Evolutionary conservation across 2,888 invertebrate species (phyloP).

Genomic region (Drosophila austrosaltans): DNA sequence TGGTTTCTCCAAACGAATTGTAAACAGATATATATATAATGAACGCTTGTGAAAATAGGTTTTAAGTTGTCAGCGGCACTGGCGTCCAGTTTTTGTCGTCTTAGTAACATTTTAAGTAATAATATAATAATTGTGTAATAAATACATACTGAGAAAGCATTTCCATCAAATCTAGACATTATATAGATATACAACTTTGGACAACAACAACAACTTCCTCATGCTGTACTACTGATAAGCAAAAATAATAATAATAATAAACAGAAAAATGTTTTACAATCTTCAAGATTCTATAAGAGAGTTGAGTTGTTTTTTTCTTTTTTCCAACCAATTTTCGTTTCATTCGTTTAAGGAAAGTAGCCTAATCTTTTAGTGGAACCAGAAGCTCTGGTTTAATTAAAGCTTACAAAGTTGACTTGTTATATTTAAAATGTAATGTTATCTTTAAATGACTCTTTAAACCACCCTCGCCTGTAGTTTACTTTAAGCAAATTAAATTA

Average conservation of each 20-base stretch:
- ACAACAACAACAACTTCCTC: conserved; percentile 37
- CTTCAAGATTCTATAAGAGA: too few species aligned
- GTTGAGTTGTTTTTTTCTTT: too few species aligned
- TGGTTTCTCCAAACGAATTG: conserved; percentile 35
- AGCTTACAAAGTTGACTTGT: too few species aligned
- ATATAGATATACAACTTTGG: background rate
- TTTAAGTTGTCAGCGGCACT: conserved; percentile 66
- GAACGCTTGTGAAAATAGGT: conserved; percentile 66
- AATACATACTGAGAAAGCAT: conserved; percentile 28
- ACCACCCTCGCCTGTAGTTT: conserved; percentile 5
- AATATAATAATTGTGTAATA: conserved; percentile 48
- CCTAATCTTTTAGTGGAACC: too few species aligned
- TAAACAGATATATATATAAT: conserved; percentile 64
- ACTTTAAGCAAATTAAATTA: conserved; percentile 68
- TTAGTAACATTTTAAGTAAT: conserved; percentile 70
- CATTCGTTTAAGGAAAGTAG: too few species aligned
- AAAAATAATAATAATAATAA: conserved; percentile 53
- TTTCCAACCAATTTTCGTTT: too few species aligned
- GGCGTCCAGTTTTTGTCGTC: conserved; percentile 52
- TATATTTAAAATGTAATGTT: background rate
- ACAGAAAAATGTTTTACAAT: background rate
- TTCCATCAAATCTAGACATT: background rate
- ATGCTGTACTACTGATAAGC: conserved; percentile 7
- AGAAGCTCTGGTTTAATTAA: too few species aligned
- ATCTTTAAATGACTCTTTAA: background rate